Evolutionary conservation across 2,888 invertebrate species (phyloP), one percentile per base, ranked within the genome.

Genomic region (Lochmaea crataegi): DNA sequence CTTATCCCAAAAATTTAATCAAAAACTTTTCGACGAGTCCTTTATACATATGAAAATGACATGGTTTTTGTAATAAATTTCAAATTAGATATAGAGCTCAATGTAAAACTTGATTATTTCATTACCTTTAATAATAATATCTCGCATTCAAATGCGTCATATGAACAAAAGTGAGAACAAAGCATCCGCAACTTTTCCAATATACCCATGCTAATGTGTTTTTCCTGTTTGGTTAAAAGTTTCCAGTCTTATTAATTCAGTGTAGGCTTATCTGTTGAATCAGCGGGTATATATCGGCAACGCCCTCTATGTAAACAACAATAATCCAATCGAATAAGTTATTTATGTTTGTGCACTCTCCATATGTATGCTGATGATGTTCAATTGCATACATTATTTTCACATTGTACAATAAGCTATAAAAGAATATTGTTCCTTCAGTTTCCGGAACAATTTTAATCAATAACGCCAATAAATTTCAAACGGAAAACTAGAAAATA

Each of bases 261-360:
- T 2, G 9, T 53, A 53, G 10, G 14, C 38, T 32, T 53, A 66
- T 67, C n/a, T 67, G 22, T 63, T 67, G 10, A 56, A 51, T 60
- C 53, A 61, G 45, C 18, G 45, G 22, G 2, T 14, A 72, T 65
- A 68, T 58, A 71, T 69, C 61, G 53, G 65, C 69, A 60, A 67
- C 42, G 16, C 70, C 67, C 66, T 61, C 64, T 69, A 53, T 64
- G 73, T 68, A 73, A 76, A 76, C 71, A 74, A 72, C 63, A 71
- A 68, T 73, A 76, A 76, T 76, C 74, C 74, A 76, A 76, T 76
- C 74, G 68, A 71, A 68, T 72, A 69, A 74, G 67, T 74, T 72
- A 63, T 74, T 76, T 72, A 73, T 73, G 71, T 73, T 74, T 64
- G 65, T 65, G 66, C 61, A 57, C 61, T 69, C 66, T 67, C 68